These are phyloP conservation scores for Calephelis virginiensis DNA, from an alignment of 1,140 invertebrate species.

Conservation along the genomic window DNA sequence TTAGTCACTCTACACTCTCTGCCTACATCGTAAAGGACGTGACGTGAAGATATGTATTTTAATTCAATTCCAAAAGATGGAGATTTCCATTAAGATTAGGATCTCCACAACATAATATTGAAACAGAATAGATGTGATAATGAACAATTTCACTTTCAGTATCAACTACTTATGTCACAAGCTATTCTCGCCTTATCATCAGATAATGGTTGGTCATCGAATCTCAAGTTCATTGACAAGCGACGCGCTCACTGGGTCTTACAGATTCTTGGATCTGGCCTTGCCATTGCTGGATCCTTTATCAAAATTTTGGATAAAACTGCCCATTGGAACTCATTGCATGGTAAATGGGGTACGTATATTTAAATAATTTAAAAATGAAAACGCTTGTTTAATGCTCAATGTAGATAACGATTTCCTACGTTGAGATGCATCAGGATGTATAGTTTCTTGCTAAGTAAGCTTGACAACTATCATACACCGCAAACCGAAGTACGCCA, in stretches of 20 bases:
- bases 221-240: constrained; percentile 45
- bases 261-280: constrained; percentile 43
- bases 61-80: no score
- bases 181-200: constrained; percentile 49
- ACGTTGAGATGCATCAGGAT: no score
- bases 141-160: constrained; percentile 42
- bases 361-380: not conserved
- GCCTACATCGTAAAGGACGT: no score
- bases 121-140: not conserved
- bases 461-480: no score
- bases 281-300: constrained; percentile 56
- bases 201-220: constrained; percentile 51
- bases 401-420: not conserved
- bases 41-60: no score
- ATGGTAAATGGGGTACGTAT: constrained; percentile 58
- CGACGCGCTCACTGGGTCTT: constrained; percentile 52
- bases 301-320: constrained; percentile 49
- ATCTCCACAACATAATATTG: not conserved
- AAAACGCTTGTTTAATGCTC: not conserved
- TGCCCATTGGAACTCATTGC: constrained; percentile 47
- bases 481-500: no score
- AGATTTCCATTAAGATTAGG: no score
- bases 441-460: no score
- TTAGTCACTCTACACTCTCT: no score
- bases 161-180: constrained; percentile 63